Conservation (phyloP, 1,140 invertebrate species). For the Pachypeltis micranthus region DNA sequence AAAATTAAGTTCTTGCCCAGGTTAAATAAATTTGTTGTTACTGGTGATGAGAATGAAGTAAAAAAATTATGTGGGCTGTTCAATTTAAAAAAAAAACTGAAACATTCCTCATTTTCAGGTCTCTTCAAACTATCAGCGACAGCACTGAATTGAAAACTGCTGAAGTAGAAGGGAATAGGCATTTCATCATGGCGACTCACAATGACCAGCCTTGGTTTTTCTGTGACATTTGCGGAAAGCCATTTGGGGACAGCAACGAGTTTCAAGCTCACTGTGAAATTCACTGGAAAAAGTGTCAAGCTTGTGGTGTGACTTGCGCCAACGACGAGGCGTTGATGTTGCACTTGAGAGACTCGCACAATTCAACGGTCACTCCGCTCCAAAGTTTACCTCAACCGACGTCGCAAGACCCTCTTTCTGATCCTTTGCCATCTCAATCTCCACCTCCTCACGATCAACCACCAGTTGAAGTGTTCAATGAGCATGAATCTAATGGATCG, state of each 20-base stretch:
- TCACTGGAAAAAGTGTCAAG: constrained; percentile 39
- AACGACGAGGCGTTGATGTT: constrained; percentile 36
- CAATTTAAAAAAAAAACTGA: too few relatives aligned
- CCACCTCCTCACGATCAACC: background rate
- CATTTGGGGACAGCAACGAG: constrained; percentile 36
- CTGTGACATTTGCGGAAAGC: constrained; percentile 43
- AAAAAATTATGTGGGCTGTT: too few relatives aligned
- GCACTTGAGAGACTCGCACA: constrained; percentile 36
- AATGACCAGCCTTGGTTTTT: constrained; percentile 34
- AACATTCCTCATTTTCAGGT: background rate
- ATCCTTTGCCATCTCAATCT: constrained; percentile 16
- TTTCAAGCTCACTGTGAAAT: constrained; percentile 39
- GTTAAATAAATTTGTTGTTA: too few relatives aligned
- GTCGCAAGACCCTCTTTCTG: background rate
- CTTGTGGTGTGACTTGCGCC: constrained; percentile 38
- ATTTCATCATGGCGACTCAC: constrained; percentile 13
- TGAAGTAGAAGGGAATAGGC: constrained; percentile 3
- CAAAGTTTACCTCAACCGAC: constrained; percentile 25
- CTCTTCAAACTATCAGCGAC: background rate
- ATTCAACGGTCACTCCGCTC: background rate
- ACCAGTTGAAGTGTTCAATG: constrained; percentile 1
- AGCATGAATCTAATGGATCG: constrained; percentile 18
- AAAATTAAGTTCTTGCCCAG: too few relatives aligned
- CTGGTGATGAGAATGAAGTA: too few relatives aligned
- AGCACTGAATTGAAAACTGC: background rate